Conservation (phyloP, 2,888 invertebrate genomes). For the Lacanobia oleracea region DNA sequence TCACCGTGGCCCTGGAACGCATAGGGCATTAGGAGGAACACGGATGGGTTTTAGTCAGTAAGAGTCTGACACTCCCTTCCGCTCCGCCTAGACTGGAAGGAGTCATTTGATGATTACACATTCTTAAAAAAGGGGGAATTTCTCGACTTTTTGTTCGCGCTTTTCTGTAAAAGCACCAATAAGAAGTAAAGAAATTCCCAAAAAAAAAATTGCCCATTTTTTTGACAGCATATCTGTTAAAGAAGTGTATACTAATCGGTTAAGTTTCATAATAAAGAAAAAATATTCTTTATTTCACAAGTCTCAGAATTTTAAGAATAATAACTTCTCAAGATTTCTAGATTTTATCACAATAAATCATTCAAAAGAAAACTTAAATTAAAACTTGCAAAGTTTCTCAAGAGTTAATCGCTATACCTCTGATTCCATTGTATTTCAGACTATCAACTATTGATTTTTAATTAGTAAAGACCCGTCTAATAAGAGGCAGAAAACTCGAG, state of each 20-base stretch:
- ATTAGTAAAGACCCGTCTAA: conserved; percentile 48
- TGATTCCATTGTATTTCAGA: conserved; percentile 37
- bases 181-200: no score
- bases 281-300: not conserved
- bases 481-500: conserved; percentile 36
- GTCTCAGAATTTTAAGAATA: not conserved
- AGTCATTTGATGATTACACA: no score
- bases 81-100: no score
- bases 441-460: conserved; percentile 60
- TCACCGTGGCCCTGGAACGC: no score
- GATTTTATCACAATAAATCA: not conserved
- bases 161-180: no score
- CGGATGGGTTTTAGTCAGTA: no score
- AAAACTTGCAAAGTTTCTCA: conserved; percentile 28
- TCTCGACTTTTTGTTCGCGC: no score
- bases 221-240: no score
- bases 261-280: not conserved
- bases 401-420: conserved; percentile 23
- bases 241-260: not conserved
- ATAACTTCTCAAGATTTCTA: not conserved
- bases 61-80: no score
- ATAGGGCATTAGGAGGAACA: no score
- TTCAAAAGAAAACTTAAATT: conserved; percentile 21
- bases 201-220: no score
- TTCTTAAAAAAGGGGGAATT: no score